phyloP scores from a whole-genome alignment of 2,113 vertebrate genomes.

The Chrysochloris asiatica region DNA sequence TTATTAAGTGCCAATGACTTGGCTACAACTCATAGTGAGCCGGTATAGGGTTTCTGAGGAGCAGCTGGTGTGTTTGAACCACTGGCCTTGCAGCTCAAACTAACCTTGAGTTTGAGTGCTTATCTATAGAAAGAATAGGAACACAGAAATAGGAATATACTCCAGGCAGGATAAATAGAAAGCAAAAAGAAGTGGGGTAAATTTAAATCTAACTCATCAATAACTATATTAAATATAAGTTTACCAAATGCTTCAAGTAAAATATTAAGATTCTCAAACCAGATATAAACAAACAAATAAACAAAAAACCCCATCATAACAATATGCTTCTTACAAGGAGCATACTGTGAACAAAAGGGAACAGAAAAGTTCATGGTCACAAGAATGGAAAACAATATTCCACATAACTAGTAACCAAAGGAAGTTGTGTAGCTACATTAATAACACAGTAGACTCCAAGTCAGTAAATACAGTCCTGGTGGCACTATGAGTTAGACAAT shows the following conservation, averaged over 20 bases:
- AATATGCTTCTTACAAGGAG: background rate
- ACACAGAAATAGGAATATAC: background rate
- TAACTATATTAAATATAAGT: background rate
- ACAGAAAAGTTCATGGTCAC: background rate
- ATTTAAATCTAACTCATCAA: background rate
- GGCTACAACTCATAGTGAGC: too few relatives aligned
- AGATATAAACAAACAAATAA: background rate
- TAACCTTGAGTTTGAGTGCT: too few relatives aligned
- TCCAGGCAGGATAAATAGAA: background rate
- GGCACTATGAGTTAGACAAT: too few relatives aligned
- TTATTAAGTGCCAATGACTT: too few relatives aligned
- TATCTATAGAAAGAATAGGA: background rate
- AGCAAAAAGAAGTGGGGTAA: background rate
- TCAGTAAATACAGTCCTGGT: background rate
- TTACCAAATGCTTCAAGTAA: background rate
- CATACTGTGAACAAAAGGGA: background rate
- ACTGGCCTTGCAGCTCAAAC: too few relatives aligned
- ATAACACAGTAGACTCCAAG: background rate
- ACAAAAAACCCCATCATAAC: background rate
- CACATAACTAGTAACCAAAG: background rate
- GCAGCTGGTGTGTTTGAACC: too few relatives aligned
- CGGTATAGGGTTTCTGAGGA: too few relatives aligned
- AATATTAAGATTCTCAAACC: background rate
- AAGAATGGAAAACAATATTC: background rate
- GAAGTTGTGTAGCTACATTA: background rate